A percentile compares a stretch with the other conserved stretches of the same genome.
phyloP scores from a whole-genome alignment of 2,113 vertebrate species.

The Agelaius tricolor region DNA sequence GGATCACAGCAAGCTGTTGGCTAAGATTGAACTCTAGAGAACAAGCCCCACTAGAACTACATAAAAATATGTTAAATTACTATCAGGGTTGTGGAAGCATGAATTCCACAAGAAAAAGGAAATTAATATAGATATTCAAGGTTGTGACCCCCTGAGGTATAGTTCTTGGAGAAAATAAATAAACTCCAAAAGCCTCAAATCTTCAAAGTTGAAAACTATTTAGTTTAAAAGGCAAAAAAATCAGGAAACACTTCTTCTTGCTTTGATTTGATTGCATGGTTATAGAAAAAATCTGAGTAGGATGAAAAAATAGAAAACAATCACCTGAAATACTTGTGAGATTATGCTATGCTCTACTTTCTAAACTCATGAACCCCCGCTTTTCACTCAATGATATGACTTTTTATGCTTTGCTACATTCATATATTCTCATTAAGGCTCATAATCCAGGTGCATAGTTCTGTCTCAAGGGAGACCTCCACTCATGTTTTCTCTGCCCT shows the following conservation, averaged over 20 bases:
- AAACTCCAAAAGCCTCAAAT: background rate
- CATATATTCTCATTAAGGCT: constrained; percentile 38
- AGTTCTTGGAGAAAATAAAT: background rate
- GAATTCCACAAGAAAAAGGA: background rate
- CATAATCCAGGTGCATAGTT: constrained; percentile 24
- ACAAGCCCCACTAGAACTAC: background rate
- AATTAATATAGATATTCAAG: background rate
- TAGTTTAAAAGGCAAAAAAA: background rate
- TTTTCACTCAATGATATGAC: background rate
- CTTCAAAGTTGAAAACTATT: background rate
- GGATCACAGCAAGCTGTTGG: constrained; percentile 35
- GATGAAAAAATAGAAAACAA: background rate
- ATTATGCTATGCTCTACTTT: background rate
- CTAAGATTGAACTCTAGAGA: constrained; percentile 32
- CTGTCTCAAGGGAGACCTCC: constrained; percentile 1
- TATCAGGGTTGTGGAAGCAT: background rate
- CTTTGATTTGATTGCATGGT: background rate
- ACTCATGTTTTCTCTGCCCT: constrained; percentile 21
- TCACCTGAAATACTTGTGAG: background rate
- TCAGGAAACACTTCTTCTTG: background rate
- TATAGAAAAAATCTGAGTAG: background rate
- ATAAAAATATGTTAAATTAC: constrained; percentile 43
- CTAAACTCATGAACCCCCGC: background rate
- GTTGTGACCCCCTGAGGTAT: background rate
- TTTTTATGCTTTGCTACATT: constrained; percentile 23